These are phyloP conservation scores for Diadema setosum DNA, from an alignment of 35 echinoderm and acorn worm genomes.

Conservation along the genomic window DNA sequence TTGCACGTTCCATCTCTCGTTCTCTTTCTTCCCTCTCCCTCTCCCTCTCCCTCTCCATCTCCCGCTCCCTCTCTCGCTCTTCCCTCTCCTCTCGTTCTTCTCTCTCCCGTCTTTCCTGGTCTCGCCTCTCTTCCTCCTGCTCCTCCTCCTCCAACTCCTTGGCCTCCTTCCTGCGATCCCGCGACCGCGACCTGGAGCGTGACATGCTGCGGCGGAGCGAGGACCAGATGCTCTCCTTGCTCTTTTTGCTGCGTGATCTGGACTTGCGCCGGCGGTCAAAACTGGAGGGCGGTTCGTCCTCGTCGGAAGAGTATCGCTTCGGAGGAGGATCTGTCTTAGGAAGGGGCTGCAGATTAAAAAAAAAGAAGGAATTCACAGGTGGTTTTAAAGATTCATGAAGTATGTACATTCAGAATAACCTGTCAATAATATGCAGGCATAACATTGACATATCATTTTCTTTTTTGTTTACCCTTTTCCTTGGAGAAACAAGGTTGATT, in stretches of 20 bases:
- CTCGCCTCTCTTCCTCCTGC: slow-evolving; percentile 27
- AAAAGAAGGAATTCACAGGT: no score
- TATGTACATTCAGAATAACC: no score
- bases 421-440: no score
- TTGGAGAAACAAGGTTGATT: no score
- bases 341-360: slow-evolving; percentile 25
- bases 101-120: slow-evolving; percentile 10
- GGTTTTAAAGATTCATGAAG: no score
- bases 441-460: no score
- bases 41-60: not conserved
- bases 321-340: slow-evolving; percentile 52
- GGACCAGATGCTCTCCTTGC: slow-evolving; percentile 14
- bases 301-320: slow-evolving; percentile 41
- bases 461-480: no score
- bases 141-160: slow-evolving; percentile 37
- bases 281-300: slow-evolving; percentile 32
- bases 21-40: slow-evolving; percentile 41
- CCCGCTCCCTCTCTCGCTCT: no score
- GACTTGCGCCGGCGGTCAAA: slow-evolving; percentile 38
- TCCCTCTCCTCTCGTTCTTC: not conserved
- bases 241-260: slow-evolving; percentile 54
- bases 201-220: slow-evolving; percentile 39
- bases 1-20: no score
- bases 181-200: slow-evolving; percentile 55
- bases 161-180: slow-evolving; percentile 54